Evolutionary conservation across 2,888 invertebrate genomes (phyloP), one percentile per base, ranked within the genome.

Genomic region (Lepidocyrtinus sp.): DNA sequence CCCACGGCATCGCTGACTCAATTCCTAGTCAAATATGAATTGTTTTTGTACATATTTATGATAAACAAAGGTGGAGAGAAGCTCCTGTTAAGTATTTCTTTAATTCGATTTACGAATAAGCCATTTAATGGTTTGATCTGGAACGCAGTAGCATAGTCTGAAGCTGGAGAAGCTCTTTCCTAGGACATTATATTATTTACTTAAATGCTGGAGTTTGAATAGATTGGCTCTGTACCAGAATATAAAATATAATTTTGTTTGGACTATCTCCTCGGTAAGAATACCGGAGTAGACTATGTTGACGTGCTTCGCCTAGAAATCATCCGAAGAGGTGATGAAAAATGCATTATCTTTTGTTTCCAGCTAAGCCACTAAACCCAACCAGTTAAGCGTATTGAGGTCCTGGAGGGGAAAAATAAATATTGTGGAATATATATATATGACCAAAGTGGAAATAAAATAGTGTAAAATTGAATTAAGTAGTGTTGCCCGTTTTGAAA

Each of bases 391-490:
- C n/a, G n/a, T n/a, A n/a, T n/a, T n/a, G n/a, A n/a, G n/a, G n/a
- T n/a, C n/a, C n/a, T n/a, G n/a, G n/a, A 50, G 50, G 36, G 36
- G 50, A 2, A 50, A 50, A 50, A 2, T n/a, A 50, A 50, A 50
- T 7, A 15, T 7, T 50, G 12, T 17, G 15, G n/a, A n/a, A n/a
- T 7, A 15, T 12, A 5, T 36, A 12, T 12, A 7, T 36, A 7
- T 36, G 36, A 7, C 36, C 12, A 12, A 2, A 50, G n/a, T n/a
- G 50, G 17, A 50, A 50, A 50, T n/a, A n/a, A n/a, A n/a, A n/a
- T n/a, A 50, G 50, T 50, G 12, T 50, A 50, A 50, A 50, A 50
- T 50, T 50, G 50, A 50, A 50, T 50, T 50, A 50, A 50, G 17
- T 2, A 50, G 50, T 17, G 50, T 50, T 17, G 2, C 12, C 15